phyloP scores from a whole-genome alignment of 1,140 invertebrate species.

The Eciton burchellii region DNA sequence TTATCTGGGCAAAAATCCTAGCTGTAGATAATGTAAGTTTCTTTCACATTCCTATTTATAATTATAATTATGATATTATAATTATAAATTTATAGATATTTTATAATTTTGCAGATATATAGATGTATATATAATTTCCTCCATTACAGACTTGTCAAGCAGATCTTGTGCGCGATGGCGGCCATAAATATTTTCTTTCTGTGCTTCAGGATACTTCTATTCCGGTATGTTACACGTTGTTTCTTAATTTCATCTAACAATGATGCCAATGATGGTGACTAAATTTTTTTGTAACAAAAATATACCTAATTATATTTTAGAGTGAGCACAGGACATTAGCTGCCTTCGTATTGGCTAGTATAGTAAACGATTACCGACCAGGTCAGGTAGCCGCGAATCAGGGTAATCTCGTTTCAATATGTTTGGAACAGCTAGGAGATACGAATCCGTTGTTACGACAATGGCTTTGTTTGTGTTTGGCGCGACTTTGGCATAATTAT shows the following conservation, averaged over 20 bases:
- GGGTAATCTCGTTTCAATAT: slow-evolving; percentile 95
- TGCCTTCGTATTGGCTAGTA: slow-evolving; percentile 96
- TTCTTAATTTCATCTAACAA: slow-evolving; percentile 15
- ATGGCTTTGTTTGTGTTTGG: slow-evolving; percentile 97
- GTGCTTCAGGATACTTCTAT: slow-evolving; percentile 94
- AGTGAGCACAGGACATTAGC: slow-evolving; percentile 95
- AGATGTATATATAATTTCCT: slow-evolving; percentile 11
- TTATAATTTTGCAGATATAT: slow-evolving; percentile 13
- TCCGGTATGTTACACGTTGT: slow-evolving; percentile 86
- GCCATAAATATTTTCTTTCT: slow-evolving; percentile 97
- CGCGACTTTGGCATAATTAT: slow-evolving; percentile 97
- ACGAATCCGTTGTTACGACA: slow-evolving; percentile 90
- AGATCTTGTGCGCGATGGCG: slow-evolving; percentile 97
- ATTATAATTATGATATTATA: neutral
- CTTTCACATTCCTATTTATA: neutral
- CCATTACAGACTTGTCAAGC: slow-evolving; percentile 94
- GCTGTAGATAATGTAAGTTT: slow-evolving; percentile 96
- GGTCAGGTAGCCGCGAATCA: slow-evolving; percentile 95
- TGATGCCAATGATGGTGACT: no score
- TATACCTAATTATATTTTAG: slow-evolving; percentile 84
- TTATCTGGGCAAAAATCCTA: slow-evolving; percentile 99
- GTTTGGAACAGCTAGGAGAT: slow-evolving; percentile 92
- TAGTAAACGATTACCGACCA: slow-evolving; percentile 94
- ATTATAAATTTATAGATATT: slow-evolving; percentile 33
- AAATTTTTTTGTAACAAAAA: slow-evolving; percentile 37